phyloP scores from a whole-genome alignment of 2,888 invertebrate genomes.

The Tipula vernalis region DNA sequence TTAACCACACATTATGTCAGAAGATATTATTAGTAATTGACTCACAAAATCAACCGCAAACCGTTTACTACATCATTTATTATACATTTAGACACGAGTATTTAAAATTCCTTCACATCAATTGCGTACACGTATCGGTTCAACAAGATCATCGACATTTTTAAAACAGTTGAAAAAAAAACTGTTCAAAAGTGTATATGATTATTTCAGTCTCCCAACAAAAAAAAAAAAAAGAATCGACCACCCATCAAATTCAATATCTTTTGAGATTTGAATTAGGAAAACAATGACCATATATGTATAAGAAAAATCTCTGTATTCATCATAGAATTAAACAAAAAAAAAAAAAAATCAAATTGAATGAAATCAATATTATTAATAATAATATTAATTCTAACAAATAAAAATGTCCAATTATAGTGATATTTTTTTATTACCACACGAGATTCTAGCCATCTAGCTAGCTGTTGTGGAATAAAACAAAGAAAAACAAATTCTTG shows the following conservation, averaged over 20 bases:
- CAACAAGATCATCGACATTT: not conserved
- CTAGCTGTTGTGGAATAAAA: not conserved
- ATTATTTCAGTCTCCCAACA: not conserved
- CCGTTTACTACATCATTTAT: not conserved
- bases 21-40: not conserved
- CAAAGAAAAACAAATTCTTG: not conserved
- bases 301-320: not conserved
- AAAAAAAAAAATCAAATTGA: not conserved
- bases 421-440: not conserved
- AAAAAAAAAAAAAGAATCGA: not conserved
- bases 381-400: not conserved
- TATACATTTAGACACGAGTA: not conserved
- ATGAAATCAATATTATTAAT: constrained; percentile 4
- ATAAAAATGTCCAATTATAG: constrained; percentile 4
- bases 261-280: not conserved
- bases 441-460: not conserved
- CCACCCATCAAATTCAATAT: constrained; percentile 4
- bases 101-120: not conserved
- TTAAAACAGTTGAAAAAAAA: not conserved
- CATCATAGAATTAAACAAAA: not conserved
- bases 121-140: not conserved
- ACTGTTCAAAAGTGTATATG: not conserved
- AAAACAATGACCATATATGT: not conserved
- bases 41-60: not conserved
- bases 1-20: not conserved